Conservation (phyloP, 2,888 invertebrate species). For the Prostheceraeus crozeri region DNA sequence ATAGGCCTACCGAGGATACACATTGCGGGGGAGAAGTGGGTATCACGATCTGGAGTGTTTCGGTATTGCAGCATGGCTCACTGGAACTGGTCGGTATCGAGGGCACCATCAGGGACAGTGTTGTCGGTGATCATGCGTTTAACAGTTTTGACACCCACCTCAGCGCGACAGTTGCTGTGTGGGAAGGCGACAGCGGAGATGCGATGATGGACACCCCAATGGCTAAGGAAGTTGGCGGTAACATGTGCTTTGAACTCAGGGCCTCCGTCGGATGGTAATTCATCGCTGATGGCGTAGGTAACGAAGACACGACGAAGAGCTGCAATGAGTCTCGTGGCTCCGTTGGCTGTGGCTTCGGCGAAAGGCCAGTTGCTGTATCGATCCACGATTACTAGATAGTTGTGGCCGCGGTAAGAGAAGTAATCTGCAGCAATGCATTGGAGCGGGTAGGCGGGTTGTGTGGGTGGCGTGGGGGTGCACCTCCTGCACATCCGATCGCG, state of each 20-base stretch:
- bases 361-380: conserved; percentile 28
- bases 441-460: conserved; percentile 29
- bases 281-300: conserved; percentile 23
- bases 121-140: conserved; percentile 45
- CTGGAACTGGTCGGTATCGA: conserved; percentile 30
- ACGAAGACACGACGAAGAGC: conserved; percentile 17
- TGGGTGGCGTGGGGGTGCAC: neutral
- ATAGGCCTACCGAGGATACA: conserved; percentile 31
- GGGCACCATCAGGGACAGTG: conserved; percentile 37
- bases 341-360: neutral
- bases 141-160: conserved; percentile 44
- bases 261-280: conserved; percentile 26
- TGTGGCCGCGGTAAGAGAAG: conserved; percentile 13
- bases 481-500: neutral
- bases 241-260: conserved; percentile 21
- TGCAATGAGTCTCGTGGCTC: conserved; percentile 22
- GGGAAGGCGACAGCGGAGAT: conserved; percentile 44
- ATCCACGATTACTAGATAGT: conserved; percentile 26
- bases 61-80: conserved; percentile 13
- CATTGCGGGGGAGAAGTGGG: conserved; percentile 35
- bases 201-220: conserved; percentile 44
- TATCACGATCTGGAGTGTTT: conserved; percentile 24
- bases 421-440: conserved; percentile 34
- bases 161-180: conserved; percentile 44
- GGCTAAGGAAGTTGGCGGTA: neutral